phyloP scores from a whole-genome alignment of 2,888 invertebrate species.

The Plebejus anna region DNA sequence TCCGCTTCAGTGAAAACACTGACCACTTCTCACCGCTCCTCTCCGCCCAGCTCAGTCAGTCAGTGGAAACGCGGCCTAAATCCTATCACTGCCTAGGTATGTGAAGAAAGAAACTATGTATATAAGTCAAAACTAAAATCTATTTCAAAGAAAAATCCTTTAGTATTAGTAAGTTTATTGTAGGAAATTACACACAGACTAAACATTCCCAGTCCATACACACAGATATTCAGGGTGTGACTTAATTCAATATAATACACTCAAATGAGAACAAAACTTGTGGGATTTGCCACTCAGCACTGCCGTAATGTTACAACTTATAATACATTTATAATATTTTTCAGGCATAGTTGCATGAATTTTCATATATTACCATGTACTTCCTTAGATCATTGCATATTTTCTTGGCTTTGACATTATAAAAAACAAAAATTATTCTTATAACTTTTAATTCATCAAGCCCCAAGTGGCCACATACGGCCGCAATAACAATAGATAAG shows the following conservation, averaged over 20 bases:
- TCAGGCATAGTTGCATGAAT: no score
- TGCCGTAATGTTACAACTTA: no score
- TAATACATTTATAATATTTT: no score
- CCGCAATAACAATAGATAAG: no score
- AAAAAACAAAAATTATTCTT: no score
- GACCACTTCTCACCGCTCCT: no score
- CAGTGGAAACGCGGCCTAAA: not conserved
- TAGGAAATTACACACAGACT: conserved; percentile 4
- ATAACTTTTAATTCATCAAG: not conserved
- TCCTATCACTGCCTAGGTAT: not conserved
- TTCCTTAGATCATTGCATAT: no score
- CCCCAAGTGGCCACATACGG: no score
- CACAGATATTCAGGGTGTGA: not conserved
- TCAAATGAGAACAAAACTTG: conserved; percentile 9
- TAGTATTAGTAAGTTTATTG: not conserved
- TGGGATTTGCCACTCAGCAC: not conserved
- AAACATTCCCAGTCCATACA: conserved; percentile 6
- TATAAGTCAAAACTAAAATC: not conserved
- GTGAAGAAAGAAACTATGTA: not conserved
- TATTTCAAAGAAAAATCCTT: not conserved
- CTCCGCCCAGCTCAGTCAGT: no score
- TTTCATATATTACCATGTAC: no score
- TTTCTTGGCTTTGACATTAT: no score
- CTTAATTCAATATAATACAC: conserved; percentile 5
- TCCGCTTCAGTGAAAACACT: no score